Evolutionary conservation across 2,797 vertebrate species (phyloP).

Genomic region (Bradypodion pumilum): DNA sequence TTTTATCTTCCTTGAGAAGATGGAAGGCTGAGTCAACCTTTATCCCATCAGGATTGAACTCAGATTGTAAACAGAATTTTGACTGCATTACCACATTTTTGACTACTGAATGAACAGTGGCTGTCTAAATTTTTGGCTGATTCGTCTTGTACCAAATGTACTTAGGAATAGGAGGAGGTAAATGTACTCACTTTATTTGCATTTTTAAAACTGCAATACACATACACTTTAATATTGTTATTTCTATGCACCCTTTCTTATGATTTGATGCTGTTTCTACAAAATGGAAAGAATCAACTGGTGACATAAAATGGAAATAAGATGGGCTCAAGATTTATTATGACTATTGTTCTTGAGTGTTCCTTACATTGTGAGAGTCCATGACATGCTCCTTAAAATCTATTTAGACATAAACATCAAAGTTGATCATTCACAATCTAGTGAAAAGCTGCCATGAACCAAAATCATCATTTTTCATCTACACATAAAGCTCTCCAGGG

Average conservation of each 20-base stretch:
- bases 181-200: not conserved
- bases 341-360: conserved; percentile 12
- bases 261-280: not conserved
- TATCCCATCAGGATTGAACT: no score
- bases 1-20: no score
- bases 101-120: no score
- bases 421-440: conserved; percentile 12
- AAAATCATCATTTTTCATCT: conserved; percentile 8
- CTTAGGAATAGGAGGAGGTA: not conserved
- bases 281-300: not conserved
- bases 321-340: conserved; percentile 5
- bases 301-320: conserved; percentile 19
- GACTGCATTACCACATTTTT: no score
- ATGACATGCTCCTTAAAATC: conserved; percentile 36
- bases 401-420: conserved; percentile 45
- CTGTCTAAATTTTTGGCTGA: no score
- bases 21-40: no score
- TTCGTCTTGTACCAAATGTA: no score
- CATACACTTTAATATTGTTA: not conserved
- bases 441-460: conserved; percentile 29
- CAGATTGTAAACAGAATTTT: no score
- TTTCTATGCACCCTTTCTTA: not conserved
- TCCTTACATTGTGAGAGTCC: conserved; percentile 31
- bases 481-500: conserved; percentile 27
- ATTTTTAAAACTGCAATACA: not conserved